A percentile compares a stretch with the other conserved stretches of the same genome.
Evolutionary conservation across 1,140 invertebrate species (phyloP).

Genomic region (Calliopsis andreniformis): DNA sequence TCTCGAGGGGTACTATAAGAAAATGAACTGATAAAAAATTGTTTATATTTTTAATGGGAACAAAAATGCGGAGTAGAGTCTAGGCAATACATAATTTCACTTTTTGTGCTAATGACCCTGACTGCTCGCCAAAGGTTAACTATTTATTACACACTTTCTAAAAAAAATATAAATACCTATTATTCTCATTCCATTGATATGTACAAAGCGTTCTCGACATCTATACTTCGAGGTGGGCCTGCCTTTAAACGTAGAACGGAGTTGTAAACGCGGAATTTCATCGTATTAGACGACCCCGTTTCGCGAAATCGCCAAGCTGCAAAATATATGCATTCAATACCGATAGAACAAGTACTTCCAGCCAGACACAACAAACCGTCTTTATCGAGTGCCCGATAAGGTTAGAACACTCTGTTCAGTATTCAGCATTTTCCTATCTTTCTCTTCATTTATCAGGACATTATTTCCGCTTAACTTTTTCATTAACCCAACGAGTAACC

Average conservation of each 20-base stretch:
- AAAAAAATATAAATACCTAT: too few relatives aligned
- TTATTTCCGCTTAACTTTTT: background rate
- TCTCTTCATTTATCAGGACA: background rate
- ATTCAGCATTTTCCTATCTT: background rate
- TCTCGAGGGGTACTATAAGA: too few relatives aligned
- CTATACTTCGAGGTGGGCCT: background rate
- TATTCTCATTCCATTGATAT: too few relatives aligned
- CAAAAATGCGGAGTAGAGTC: too few relatives aligned
- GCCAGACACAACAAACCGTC: slow-evolving; percentile 58
- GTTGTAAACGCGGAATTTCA: slow-evolving; percentile 3
- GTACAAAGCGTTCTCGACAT: background rate
- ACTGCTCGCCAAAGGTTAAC: too few relatives aligned
- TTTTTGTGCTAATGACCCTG: too few relatives aligned
- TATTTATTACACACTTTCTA: too few relatives aligned
- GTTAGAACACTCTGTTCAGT: background rate
- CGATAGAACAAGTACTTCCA: slow-evolving; percentile 34
- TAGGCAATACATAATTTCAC: too few relatives aligned
- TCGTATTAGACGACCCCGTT: slow-evolving; percentile 50
- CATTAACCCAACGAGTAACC: background rate
- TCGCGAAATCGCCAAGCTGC: slow-evolving; percentile 32
- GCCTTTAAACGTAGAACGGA: slow-evolving; percentile 4
- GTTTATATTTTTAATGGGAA: too few relatives aligned
- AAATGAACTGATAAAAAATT: too few relatives aligned
- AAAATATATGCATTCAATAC: slow-evolving; percentile 12
- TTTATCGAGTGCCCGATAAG: slow-evolving; percentile 55